These are phyloP conservation scores for Caretta caretta DNA, from an alignment of 2,113 vertebrate species.

Conservation along the genomic window DNA sequence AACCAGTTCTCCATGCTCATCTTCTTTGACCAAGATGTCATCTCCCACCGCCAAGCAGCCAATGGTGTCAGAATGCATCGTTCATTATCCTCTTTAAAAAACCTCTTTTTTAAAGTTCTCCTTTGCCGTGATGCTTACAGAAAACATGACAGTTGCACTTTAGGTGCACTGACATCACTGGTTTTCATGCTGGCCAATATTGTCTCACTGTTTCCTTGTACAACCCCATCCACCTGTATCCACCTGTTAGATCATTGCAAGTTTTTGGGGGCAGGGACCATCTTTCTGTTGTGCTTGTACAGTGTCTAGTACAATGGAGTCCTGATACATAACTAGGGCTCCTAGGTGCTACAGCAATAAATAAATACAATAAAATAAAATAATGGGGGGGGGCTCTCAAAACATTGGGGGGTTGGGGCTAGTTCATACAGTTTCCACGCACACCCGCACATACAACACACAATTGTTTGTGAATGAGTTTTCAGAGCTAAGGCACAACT, in stretches of 20 bases:
- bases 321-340: not conserved
- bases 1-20: not conserved
- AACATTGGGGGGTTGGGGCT: not conserved
- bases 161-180: not conserved
- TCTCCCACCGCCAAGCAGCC: not conserved
- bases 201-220: not conserved
- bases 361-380: no score
- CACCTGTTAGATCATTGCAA: not conserved
- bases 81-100: not conserved
- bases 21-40: not conserved
- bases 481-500: fast-evolving
- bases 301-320: fast-evolving
- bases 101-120: not conserved
- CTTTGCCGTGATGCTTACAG: not conserved
- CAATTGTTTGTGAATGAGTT: not conserved
- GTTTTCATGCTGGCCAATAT: fast-evolving
- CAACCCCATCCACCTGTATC: not conserved
- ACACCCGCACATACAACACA: not conserved
- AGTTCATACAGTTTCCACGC: not conserved
- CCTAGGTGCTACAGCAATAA: not conserved
- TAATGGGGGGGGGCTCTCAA: not conserved
- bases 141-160: not conserved
- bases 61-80: not conserved
- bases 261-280: fast-evolving
- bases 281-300: fast-evolving